These are phyloP conservation scores for Mythimna impura DNA, from an alignment of 2,888 invertebrate species.

Conservation along the genomic window DNA sequence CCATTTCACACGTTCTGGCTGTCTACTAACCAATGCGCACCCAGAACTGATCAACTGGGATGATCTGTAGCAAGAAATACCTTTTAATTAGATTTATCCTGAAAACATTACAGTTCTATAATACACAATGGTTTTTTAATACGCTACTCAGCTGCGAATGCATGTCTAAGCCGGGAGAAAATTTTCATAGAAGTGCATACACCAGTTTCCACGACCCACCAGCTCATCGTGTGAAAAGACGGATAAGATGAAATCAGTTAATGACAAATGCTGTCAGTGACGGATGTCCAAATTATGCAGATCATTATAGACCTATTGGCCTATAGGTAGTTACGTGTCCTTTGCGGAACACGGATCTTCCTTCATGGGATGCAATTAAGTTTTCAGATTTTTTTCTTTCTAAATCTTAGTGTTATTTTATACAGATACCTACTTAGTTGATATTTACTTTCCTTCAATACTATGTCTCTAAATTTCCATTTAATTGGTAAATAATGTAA, in stretches of 20 bases:
- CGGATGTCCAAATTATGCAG: conserved; percentile 12
- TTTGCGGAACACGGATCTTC: conserved; percentile 8
- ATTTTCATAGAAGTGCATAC: not conserved
- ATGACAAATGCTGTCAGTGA: not conserved
- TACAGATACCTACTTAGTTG: not conserved
- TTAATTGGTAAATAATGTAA: too few species aligned
- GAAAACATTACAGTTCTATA: not conserved
- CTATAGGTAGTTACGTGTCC: not conserved
- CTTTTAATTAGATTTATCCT: not conserved
- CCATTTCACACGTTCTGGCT: not conserved
- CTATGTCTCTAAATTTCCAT: not conserved
- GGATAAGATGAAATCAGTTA: conserved; percentile 1
- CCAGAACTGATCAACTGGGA: not conserved
- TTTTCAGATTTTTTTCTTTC: not conserved
- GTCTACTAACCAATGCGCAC: too few species aligned
- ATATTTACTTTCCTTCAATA: not conserved
- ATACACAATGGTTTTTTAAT: not conserved
- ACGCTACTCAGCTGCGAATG: not conserved
- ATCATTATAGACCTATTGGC: conserved; percentile 6
- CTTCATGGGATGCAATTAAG: conserved; percentile 6
- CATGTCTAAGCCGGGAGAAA: not conserved
- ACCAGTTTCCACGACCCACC: too few species aligned
- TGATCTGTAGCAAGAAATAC: not conserved
- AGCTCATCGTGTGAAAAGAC: not conserved
- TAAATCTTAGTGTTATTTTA: not conserved